Evolutionary conservation across 1,140 invertebrate genomes (phyloP).

Genomic region (Zaprionus davidi): DNA sequence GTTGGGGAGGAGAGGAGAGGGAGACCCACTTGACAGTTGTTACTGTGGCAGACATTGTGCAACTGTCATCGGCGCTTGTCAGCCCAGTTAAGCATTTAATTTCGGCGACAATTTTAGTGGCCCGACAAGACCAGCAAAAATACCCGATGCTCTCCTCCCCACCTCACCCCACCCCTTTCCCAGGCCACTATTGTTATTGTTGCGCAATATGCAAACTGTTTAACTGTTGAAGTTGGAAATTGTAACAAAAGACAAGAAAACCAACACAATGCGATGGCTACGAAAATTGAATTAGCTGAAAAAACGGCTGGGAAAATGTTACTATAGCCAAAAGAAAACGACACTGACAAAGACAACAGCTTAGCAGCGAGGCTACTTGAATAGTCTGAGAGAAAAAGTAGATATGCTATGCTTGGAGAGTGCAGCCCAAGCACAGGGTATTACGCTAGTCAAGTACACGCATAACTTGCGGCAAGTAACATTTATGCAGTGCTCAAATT

Average conservation of each 20-base stretch:
- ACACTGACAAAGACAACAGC: neutral
- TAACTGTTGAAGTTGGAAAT: conserved; percentile 76
- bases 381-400: neutral
- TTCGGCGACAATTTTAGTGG: conserved; percentile 79
- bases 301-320: conserved; percentile 55
- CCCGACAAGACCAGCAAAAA: conserved; percentile 37
- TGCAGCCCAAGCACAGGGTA: neutral
- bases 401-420: too few relatives aligned
- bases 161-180: neutral
- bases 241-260: conserved; percentile 74
- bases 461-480: conserved; percentile 27
- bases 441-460: neutral
- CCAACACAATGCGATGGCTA: conserved; percentile 72
- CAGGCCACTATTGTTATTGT: conserved; percentile 55
- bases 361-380: neutral
- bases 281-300: conserved; percentile 73
- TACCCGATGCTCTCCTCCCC: conserved; percentile 20
- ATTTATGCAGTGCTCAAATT: conserved; percentile 70
- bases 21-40: conserved; percentile 44
- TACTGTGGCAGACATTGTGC: conserved; percentile 63
- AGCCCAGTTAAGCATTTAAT: conserved; percentile 73
- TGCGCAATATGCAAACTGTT: conserved; percentile 73
- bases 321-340: neutral
- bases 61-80: conserved; percentile 75
- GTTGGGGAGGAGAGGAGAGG: conserved; percentile 11